These are phyloP conservation scores for Ricordea florida DNA, from an alignment of 92 coral and sea anemone species.

Conservation along the genomic window DNA sequence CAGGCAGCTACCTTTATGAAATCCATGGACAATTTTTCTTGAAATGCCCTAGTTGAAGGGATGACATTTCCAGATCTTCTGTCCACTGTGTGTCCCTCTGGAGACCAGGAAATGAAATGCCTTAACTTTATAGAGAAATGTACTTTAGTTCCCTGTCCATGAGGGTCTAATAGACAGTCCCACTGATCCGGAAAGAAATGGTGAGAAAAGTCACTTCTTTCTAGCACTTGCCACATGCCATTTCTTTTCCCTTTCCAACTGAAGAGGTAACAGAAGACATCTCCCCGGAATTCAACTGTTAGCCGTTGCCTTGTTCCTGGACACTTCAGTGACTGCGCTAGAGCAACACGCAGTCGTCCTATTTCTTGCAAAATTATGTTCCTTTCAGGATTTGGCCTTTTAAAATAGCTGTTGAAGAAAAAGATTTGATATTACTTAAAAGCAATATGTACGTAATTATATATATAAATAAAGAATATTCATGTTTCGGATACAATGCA, in stretches of 20 bases:
- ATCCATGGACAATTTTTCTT: constrained; percentile 34
- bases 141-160: constrained; percentile 55
- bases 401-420: constrained; percentile 38
- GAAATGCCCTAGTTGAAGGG: constrained; percentile 44
- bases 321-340: constrained; percentile 30
- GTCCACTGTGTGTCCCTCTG: constrained; percentile 7
- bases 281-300: constrained; percentile 42
- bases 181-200: constrained; percentile 25
- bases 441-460: no score
- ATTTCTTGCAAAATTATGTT: constrained; percentile 27
- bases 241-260: background rate
- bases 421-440: no score
- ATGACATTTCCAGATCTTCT: background rate
- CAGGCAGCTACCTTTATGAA: constrained; percentile 65
- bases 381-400: constrained; percentile 45
- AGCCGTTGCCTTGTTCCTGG: constrained; percentile 16
- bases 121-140: constrained; percentile 23
- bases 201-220: constrained; percentile 2
- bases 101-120: constrained; percentile 58
- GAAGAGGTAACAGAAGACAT: constrained; percentile 34
- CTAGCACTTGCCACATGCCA: constrained; percentile 26
- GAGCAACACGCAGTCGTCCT: constrained; percentile 29
- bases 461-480: no score
- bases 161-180: constrained; percentile 36
- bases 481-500: no score